phyloP scores from a whole-genome alignment of 2,113 vertebrate genomes.

The Colaptes auratus region DNA sequence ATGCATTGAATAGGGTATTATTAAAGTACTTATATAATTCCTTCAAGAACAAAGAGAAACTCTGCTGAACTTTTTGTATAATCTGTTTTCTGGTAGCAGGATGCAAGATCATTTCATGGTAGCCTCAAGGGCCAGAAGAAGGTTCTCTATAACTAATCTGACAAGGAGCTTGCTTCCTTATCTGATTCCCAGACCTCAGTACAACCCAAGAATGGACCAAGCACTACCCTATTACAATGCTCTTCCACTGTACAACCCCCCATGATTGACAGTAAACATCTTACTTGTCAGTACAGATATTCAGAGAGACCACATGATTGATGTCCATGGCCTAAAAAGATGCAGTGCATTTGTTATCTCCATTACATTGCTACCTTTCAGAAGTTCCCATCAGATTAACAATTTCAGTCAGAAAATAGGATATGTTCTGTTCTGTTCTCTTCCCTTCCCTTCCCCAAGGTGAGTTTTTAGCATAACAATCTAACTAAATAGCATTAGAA shows the following conservation, averaged over 20 bases:
- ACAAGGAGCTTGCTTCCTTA: background rate
- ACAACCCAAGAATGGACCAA: background rate
- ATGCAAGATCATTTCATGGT: background rate
- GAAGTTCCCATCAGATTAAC: conserved; percentile 2
- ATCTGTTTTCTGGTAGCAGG: background rate
- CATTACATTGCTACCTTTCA: background rate
- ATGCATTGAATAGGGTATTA: background rate
- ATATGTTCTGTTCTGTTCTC: background rate
- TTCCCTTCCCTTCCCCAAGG: background rate
- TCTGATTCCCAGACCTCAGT: background rate
- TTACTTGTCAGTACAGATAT: conserved; percentile 51
- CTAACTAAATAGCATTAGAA: background rate
- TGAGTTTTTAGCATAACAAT: background rate
- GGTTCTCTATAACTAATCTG: background rate
- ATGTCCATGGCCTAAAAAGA: background rate
- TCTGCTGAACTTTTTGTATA: background rate
- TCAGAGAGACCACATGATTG: conserved; percentile 41
- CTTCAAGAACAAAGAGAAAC: background rate
- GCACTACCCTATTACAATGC: background rate
- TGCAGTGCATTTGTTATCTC: conserved; percentile 11
- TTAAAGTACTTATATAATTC: background rate
- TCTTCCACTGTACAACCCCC: background rate
- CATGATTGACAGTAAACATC: background rate
- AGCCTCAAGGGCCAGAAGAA: background rate
- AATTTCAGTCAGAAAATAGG: background rate